Evolutionary conservation across 2,888 invertebrate species (phyloP).

Genomic region (Prostheceraeus crozeri): DNA sequence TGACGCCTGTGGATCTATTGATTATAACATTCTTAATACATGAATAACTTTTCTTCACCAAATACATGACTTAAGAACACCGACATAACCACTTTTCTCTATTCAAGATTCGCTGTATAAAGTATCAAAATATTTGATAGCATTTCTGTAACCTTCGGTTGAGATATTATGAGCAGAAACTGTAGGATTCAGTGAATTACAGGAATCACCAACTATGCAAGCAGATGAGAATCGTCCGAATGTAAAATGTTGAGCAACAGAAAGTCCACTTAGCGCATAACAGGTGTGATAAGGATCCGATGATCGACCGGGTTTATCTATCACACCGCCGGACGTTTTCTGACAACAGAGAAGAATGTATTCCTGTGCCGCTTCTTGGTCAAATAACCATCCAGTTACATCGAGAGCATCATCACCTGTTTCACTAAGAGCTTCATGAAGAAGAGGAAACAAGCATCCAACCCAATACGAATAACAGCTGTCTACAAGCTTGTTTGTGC

Average conservation of each 20-base stretch:
- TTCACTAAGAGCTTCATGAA: constrained; percentile 66
- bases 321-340: constrained; percentile 69
- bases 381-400: constrained; percentile 65
- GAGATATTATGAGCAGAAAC: too few relatives aligned
- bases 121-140: too few relatives aligned
- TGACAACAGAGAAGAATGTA: constrained; percentile 90
- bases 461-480: constrained; percentile 99
- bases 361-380: constrained; percentile 77
- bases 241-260: constrained; percentile 72
- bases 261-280: constrained; percentile 85
- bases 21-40: too few relatives aligned
- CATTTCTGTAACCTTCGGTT: too few relatives aligned
- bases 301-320: constrained; percentile 91
- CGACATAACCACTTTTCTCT: too few relatives aligned
- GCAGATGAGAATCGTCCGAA: too few relatives aligned
- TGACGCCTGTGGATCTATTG: too few relatives aligned
- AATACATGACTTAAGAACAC: too few relatives aligned
- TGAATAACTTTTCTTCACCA: too few relatives aligned
- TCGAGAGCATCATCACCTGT: constrained; percentile 40
- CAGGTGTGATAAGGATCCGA: constrained; percentile 94
- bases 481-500: constrained; percentile 96
- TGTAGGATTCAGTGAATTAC: too few relatives aligned
- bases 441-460: constrained; percentile 79
- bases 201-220: too few relatives aligned
- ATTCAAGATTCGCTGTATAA: too few relatives aligned